Evolutionary conservation across 2,113 vertebrate species (phyloP), one percentile per base, ranked within the genome.

Genomic region (Datnioides undecimradiatus): DNA sequence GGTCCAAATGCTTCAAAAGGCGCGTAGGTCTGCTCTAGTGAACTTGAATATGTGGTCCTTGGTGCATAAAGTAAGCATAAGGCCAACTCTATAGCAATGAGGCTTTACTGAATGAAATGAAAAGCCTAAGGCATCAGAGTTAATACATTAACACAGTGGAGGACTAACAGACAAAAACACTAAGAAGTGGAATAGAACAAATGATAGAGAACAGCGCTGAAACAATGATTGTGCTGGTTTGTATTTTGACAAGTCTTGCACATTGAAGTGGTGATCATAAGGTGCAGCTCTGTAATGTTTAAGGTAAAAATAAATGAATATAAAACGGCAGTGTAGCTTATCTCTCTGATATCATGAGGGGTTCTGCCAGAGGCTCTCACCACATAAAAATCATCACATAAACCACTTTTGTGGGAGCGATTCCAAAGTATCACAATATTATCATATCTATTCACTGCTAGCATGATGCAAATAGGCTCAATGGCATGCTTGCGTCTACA

Each of bases 11-110:
- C 87, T 90, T 93, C 77, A 73, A 90, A 93, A 93, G 85, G 78
- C 90, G 21, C 51, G 27, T 75, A 88, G 87, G 90, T 93, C 79
- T 94, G 93, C 92, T 94, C 93, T 88, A 87, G 83, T 91, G 91
- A 92, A 92, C 93, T 90, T 92, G 90, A 93, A 95, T 94, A 88
- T 92, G 92, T 89, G 89, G 77, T 87, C 86, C 48, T 67, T 85
- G 92, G 92, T 94, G 92, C 93, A 93, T 92, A 94, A 93, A 94
- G 90, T 89, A 89, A 94, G 91, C 91, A 91, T 90, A 91, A 93
- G 91, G 84, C 88, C 87, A 90, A 91, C 63, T 82, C 82, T 89
- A 86, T 74, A 71, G 85, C 79, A 89, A 84, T 79, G 90, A 88
- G 83, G 87, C 88, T 89, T 87, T 79, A 68, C 82, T 73, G 91